Base-by-base conservation (phyloP, 2,888 invertebrate species). In the Heteromyza rotundicornis region DNA sequence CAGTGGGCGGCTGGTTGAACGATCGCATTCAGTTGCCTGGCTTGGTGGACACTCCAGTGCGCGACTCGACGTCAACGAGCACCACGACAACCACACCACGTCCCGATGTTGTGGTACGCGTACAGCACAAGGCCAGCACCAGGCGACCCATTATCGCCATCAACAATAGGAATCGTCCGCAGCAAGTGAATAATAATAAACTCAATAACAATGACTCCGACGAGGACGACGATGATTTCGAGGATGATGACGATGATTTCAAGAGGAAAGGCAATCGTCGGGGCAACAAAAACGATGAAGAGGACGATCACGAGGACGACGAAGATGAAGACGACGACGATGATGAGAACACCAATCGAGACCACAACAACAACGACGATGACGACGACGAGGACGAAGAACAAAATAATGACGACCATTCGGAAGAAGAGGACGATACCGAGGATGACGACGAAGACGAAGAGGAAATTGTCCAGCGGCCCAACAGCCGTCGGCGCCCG, bases 1-100 rank as follows among this genome's bases (percentile, higher is more conserved):
- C 80, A 2, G 73, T 80, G 1, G 74, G 77, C 2, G 78, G 79
- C 7, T 80, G 81, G 80, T 68, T 81, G 22, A 79, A 71, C 23
- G 77, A 76, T 66, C 80, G 80, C 2, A 63, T 79, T 40, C 69
- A 71, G 20, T 58, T 78, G 16, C 74, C 73, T 0, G 70, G 65
- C 2, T 60, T 80, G 14, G 70, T 78, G 1, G 79, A 80, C 1
- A 73, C 76, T 0, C 79, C 79, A 0, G 73, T 79, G 2, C 69
- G 73, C 12, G 73, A 71, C 22, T 35, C 69, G 1, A 59, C 59
- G 22, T 57, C 64, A 7, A 59, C 64, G 1, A 67, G 63, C 35
- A 68, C 68, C 14, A 63, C 68, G 5, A 68, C 66, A 20, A 70
- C 73, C 12, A 76, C 78, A 10, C 69, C 61, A 20, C 71, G 72